A percentile compares a stretch with the other conserved stretches of the same genome.
Conservation (phyloP, 2,888 invertebrate genomes). For the Leucozona laternaria region DNA sequence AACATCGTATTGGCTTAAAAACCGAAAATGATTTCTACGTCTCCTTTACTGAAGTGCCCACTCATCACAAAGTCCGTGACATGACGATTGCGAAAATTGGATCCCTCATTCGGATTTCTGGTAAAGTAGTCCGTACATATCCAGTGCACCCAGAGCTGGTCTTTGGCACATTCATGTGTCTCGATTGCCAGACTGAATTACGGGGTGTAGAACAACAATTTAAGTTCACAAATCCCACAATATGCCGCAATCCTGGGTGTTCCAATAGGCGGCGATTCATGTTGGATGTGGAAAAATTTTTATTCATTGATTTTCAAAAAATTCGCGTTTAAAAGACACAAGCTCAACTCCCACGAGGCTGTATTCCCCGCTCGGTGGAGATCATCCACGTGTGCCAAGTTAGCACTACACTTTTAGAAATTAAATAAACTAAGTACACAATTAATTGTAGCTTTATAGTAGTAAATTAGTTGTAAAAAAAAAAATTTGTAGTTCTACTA, state of each 20-base stretch:
- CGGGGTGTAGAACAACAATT: conserved; percentile 99
- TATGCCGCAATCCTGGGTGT: too few relatives aligned
- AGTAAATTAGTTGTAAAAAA: too few relatives aligned
- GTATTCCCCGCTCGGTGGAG: too few relatives aligned
- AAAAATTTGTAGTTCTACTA: too few relatives aligned
- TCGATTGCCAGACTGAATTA: conserved; percentile 97
- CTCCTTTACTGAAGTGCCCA: conserved; percentile 96
- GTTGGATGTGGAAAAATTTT: conserved; percentile 96
- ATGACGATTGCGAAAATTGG: conserved; percentile 97
- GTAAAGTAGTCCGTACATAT: conserved; percentile 98
- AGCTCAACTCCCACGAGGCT: too few relatives aligned
- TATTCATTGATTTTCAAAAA: conserved; percentile 99
- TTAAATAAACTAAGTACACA: too few relatives aligned
- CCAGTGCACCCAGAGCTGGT: conserved; percentile 99
- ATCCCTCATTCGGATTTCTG: too few relatives aligned
- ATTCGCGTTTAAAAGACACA: conserved; percentile 99
- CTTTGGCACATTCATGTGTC: conserved; percentile 94
- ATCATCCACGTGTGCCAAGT: too few relatives aligned
- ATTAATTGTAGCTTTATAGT: too few relatives aligned
- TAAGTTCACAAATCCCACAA: conserved; percentile 97
- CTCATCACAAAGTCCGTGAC: conserved; percentile 95
- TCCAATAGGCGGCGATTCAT: conserved; percentile 95
- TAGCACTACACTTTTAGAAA: too few relatives aligned
- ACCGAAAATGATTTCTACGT: conserved; percentile 96
- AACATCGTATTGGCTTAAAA: conserved; percentile 89